These are phyloP conservation scores for Benthosema pterotum DNA, from an alignment of 2,797 vertebrate genomes.

Conservation along the genomic window DNA sequence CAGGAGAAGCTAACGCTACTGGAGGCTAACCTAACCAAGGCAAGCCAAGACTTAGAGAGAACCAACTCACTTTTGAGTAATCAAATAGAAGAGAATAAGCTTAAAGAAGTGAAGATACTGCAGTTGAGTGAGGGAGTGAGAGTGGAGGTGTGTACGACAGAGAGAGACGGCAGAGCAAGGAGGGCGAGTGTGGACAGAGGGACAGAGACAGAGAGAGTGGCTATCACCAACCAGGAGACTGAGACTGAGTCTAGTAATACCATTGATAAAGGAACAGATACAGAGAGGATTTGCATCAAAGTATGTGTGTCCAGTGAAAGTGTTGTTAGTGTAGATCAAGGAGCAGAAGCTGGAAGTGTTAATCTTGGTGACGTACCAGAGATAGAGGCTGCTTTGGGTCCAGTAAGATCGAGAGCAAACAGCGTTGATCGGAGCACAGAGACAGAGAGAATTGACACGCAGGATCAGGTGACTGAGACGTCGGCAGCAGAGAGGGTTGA, in stretches of 20 bases:
- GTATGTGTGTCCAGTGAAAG: conserved; percentile 42
- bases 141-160: conserved; percentile 65
- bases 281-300: conserved; percentile 67
- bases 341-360: conserved; percentile 21
- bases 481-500: conserved; percentile 53
- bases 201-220: conserved; percentile 54
- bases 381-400: conserved; percentile 27
- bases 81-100: conserved; percentile 84
- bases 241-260: conserved; percentile 54
- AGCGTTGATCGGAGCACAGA: conserved; percentile 73
- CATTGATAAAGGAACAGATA: conserved; percentile 75
- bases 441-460: conserved; percentile 64
- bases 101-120: conserved; percentile 85
- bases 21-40: conserved; percentile 83
- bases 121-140: conserved; percentile 81
- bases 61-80: conserved; percentile 80
- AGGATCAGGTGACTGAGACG: conserved; percentile 72
- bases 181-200: conserved; percentile 73
- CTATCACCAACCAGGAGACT: conserved; percentile 60
- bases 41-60: conserved; percentile 83
- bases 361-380: conserved; percentile 40
- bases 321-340: conserved; percentile 42
- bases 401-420: conserved; percentile 65
- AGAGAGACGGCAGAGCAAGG: conserved; percentile 49
- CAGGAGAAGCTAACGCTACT: conserved; percentile 83